Evolutionary conservation across 2,113 vertebrate genomes (phyloP).

Genomic region (Turdus rufiventris): DNA sequence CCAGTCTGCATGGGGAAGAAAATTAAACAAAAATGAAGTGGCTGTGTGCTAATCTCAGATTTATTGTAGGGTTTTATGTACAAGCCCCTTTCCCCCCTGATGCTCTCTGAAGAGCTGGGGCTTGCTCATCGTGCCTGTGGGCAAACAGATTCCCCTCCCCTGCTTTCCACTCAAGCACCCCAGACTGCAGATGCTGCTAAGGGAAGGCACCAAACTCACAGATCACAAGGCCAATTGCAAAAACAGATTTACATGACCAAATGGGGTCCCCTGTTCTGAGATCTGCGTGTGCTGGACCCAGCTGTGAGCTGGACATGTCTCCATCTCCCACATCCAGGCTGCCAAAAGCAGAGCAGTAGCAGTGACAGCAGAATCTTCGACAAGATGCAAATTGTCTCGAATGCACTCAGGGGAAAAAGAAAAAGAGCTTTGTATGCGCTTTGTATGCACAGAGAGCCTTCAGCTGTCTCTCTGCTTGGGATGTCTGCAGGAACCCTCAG

Average conservation of each 20-base stretch:
- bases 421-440: constrained; percentile 9
- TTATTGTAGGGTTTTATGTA: background rate
- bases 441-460: background rate
- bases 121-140: accelerated
- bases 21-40: background rate
- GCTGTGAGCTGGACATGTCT: background rate
- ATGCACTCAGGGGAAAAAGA: background rate
- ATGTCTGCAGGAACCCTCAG: background rate
- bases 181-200: background rate
- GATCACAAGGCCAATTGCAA: background rate
- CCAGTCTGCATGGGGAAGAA: background rate
- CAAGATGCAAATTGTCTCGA: background rate
- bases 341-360: background rate
- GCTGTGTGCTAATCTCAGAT: background rate
- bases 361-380: constrained; percentile 5
- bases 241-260: accelerated
- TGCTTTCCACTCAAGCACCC: background rate
- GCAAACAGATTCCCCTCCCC: background rate
- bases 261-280: background rate
- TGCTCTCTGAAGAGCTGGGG: background rate
- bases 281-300: background rate
- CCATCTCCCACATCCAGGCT: background rate
- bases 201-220: background rate
- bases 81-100: accelerated
- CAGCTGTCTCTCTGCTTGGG: background rate